Percentiles rank a stretch among this genome's conserved stretches.
phyloP scores from a whole-genome alignment of 2,797 vertebrate species.

The Tadarida brasiliensis region DNA sequence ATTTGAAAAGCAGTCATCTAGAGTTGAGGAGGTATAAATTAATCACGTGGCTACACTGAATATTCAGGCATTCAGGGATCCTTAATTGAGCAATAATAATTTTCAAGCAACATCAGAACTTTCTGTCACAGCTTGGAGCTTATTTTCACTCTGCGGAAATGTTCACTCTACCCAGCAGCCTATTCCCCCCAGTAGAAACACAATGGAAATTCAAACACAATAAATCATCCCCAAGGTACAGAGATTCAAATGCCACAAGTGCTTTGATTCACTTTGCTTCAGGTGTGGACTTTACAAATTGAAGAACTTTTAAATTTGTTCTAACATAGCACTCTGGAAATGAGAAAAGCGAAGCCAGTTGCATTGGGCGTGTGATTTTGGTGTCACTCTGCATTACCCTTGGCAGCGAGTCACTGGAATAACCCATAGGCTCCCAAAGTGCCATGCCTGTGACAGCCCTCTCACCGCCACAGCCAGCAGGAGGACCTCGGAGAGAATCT shows the following conservation, averaged over 20 bases:
- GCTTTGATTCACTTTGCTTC: constrained; percentile 80
- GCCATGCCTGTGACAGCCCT: background rate
- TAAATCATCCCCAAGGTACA: constrained; percentile 76
- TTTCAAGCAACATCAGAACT: constrained; percentile 67
- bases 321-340: constrained; percentile 69
- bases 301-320: constrained; percentile 79
- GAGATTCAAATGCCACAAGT: constrained; percentile 80
- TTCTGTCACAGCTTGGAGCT: constrained; percentile 67
- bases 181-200: constrained; percentile 67
- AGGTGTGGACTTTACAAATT: constrained; percentile 71
- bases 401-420: background rate
- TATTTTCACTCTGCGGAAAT: constrained; percentile 53
- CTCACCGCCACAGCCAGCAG: background rate
- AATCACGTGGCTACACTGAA: constrained; percentile 74
- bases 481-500: background rate
- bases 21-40: constrained; percentile 72
- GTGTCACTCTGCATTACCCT: constrained; percentile 66
- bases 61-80: constrained; percentile 74
- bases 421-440: background rate
- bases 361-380: constrained; percentile 55
- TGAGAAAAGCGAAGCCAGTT: constrained; percentile 73
- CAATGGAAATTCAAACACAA: constrained; percentile 79
- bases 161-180: constrained; percentile 67
- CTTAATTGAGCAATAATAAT: constrained; percentile 78
- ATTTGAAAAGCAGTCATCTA: constrained; percentile 77